Conservation (phyloP, 2,797 vertebrate species). For the Danio jaintianensis region DNA sequence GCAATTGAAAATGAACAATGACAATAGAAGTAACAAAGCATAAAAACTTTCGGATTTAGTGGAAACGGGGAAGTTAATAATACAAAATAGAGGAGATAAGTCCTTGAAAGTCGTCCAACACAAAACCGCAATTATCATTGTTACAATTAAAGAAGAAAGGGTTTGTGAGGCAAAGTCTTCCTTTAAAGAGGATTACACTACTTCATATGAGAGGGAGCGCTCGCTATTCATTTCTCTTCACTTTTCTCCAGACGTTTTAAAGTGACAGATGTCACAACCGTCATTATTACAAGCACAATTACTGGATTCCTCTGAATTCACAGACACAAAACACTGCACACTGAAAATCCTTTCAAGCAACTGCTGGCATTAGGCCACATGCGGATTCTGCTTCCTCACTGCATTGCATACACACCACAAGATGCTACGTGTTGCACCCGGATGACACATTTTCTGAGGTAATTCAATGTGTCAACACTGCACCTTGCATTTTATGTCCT, state of each 20-base stretch:
- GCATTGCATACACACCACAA: slow-evolving; percentile 26
- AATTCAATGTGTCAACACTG: slow-evolving; percentile 52
- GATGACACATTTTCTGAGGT: slow-evolving; percentile 65
- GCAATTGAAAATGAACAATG: slow-evolving; percentile 80
- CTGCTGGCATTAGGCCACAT: slow-evolving; percentile 61
- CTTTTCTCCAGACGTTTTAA: slow-evolving; percentile 78
- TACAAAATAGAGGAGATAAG: slow-evolving; percentile 80
- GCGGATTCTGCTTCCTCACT: slow-evolving; percentile 54
- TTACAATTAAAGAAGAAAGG: slow-evolving; percentile 81
- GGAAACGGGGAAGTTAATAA: slow-evolving; percentile 82
- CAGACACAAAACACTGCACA: slow-evolving; percentile 58
- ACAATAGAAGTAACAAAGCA: slow-evolving; percentile 75
- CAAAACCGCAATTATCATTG: slow-evolving; percentile 83
- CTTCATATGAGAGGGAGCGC: slow-evolving; percentile 77
- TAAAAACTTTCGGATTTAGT: slow-evolving; percentile 84
- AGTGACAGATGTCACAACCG: slow-evolving; percentile 82
- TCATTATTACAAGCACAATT: slow-evolving; percentile 80
- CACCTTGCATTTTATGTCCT: slow-evolving; percentile 55
- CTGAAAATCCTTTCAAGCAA: slow-evolving; percentile 70
- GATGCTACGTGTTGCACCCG: slow-evolving; percentile 38
- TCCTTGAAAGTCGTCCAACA: slow-evolving; percentile 83
- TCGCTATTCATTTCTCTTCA: slow-evolving; percentile 82
- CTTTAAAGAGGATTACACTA: slow-evolving; percentile 80
- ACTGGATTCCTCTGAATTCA: slow-evolving; percentile 56
- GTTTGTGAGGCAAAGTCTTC: slow-evolving; percentile 71